These are phyloP conservation scores for Drosophila navojoa DNA, from an alignment of 1,140 invertebrate species.

Conservation along the genomic window DNA sequence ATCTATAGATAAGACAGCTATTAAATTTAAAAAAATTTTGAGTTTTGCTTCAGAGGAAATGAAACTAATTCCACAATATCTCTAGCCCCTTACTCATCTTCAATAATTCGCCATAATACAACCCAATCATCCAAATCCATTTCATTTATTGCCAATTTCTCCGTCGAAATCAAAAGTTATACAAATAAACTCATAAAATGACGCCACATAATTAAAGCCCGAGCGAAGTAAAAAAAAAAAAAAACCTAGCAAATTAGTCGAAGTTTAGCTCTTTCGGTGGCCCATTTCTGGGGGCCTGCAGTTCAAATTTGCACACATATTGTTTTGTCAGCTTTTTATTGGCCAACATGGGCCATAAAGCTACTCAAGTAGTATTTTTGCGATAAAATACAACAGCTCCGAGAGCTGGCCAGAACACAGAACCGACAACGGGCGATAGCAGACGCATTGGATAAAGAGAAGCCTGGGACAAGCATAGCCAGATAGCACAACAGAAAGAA, in stretches of 20 bases:
- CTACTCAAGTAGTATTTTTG: constrained; percentile 83
- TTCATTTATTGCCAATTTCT: not conserved
- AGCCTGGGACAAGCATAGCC: constrained; percentile 64
- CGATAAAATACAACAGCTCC: constrained; percentile 76
- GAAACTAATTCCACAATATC: too few species aligned
- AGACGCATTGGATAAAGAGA: constrained; percentile 75
- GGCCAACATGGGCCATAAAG: constrained; percentile 80
- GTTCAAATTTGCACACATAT: constrained; percentile 56
- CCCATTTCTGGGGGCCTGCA: constrained; percentile 24
- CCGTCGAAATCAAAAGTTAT: not conserved
- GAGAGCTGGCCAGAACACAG: constrained; percentile 25
- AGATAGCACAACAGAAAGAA: constrained; percentile 44
- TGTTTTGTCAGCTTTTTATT: constrained; percentile 83
- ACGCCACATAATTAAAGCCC: not conserved
- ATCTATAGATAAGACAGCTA: too few species aligned
- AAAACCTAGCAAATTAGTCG: constrained; percentile 22
- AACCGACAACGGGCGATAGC: constrained; percentile 30
- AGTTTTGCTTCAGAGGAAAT: too few species aligned
- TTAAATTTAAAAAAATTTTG: too few species aligned
- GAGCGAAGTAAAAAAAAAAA: constrained; percentile 1
- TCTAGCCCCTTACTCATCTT: too few species aligned
- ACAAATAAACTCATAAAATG: constrained; percentile 5
- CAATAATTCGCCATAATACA: too few species aligned
- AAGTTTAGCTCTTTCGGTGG: constrained; percentile 39
- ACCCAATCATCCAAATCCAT: not conserved